These are phyloP conservation scores for Pocillopora grandis DNA, from an alignment of 92 coral and sea anemone species.

Conservation along the genomic window DNA sequence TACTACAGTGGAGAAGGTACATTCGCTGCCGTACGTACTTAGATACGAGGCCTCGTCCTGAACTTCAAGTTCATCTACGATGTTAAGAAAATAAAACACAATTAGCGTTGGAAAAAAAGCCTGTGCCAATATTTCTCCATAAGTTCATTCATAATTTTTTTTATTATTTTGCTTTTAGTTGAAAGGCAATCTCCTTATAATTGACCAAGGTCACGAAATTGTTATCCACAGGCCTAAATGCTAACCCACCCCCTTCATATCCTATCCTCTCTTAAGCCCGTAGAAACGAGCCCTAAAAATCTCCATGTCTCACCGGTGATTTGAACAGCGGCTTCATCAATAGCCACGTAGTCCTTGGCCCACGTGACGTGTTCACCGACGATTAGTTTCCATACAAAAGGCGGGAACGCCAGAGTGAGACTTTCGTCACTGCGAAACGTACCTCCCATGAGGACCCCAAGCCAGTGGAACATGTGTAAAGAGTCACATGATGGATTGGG, in stretches of 20 bases:
- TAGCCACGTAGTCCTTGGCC: slow-evolving; percentile 85
- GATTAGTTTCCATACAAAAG: slow-evolving; percentile 93
- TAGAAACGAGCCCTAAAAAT: no score
- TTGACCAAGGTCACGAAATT: no score
- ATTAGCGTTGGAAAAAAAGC: not conserved
- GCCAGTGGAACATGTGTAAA: slow-evolving; percentile 67
- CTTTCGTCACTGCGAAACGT: slow-evolving; percentile 96
- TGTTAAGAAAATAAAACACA: not conserved
- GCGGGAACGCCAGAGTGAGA: slow-evolving; percentile 86
- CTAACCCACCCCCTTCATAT: no score
- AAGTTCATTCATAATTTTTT: not conserved
- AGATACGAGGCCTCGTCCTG: slow-evolving; percentile 68
- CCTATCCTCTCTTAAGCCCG: no score
- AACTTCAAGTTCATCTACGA: slow-evolving; percentile 78
- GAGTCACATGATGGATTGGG: slow-evolving; percentile 88
- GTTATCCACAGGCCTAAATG: no score
- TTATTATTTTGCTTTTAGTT: no score
- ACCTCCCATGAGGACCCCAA: slow-evolving; percentile 93
- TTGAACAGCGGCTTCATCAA: slow-evolving; percentile 84
- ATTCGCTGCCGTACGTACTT: slow-evolving; percentile 67
- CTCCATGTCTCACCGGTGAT: slow-evolving; percentile 66
- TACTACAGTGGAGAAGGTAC: slow-evolving; percentile 80
- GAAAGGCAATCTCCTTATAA: no score
- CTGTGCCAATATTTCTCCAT: not conserved
- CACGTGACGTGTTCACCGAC: slow-evolving; percentile 99